phyloP scores from a whole-genome alignment of 2,113 vertebrate genomes.

The Charina bottae region DNA sequence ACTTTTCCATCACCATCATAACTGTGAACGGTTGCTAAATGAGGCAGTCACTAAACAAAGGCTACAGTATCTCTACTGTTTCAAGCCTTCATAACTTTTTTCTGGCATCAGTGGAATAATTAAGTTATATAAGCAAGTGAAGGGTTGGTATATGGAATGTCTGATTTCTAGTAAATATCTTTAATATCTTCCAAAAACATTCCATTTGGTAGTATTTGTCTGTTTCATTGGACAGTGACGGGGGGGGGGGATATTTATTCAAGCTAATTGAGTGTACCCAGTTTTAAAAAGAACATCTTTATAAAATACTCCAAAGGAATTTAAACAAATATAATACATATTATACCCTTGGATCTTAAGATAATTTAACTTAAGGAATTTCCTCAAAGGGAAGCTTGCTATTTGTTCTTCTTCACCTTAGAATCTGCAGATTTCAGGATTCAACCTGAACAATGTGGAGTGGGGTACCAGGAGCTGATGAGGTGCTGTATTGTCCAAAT shows the following conservation, averaged over 20 bases:
- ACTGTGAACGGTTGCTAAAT: too few species aligned
- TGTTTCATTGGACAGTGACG: conserved; percentile 17
- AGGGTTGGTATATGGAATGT: conserved; percentile 24
- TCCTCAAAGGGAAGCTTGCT: too few species aligned
- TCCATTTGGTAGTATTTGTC: conserved; percentile 56
- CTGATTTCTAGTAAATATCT: too few species aligned
- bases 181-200: conserved; percentile 28
- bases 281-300: conserved; percentile 59
- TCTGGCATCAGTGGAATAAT: neutral
- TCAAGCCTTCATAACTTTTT: neutral
- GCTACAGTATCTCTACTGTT: too few species aligned
- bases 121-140: neutral
- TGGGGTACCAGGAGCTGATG: too few species aligned
- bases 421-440: neutral
- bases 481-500: too few species aligned
- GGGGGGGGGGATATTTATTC: conserved; percentile 50
- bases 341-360: neutral
- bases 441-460: neutral
- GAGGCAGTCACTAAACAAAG: too few species aligned
- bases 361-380: neutral
- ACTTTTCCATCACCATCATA: too few species aligned
- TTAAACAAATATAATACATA: conserved; percentile 58
- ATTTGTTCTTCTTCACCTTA: too few species aligned
- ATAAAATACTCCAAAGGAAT: conserved; percentile 56
- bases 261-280: conserved; percentile 41